Percentiles rank a stretch among this genome's conserved stretches.
phyloP scores from a whole-genome alignment of 2,113 vertebrate species.

The Numida meleagris region DNA sequence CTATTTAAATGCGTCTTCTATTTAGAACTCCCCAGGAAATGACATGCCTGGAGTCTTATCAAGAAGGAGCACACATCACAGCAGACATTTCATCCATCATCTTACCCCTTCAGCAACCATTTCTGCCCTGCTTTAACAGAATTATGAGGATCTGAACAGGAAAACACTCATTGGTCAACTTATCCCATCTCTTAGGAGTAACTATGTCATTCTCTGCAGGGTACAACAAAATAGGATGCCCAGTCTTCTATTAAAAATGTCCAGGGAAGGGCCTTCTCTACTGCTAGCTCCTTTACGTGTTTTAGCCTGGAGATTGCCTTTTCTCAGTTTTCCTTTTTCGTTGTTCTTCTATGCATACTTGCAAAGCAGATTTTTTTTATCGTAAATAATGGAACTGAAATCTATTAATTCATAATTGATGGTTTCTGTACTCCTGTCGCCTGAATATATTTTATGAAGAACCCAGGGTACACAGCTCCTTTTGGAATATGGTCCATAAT shows the following conservation, averaged over 20 bases:
- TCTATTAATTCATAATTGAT: slow-evolving; percentile 55
- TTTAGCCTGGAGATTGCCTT: not conserved
- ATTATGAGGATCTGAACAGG: slow-evolving; percentile 1
- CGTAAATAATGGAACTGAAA: slow-evolving; percentile 48
- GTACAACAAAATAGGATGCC: not conserved
- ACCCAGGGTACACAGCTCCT: not conserved
- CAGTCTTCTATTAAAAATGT: not conserved
- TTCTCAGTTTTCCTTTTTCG: not conserved
- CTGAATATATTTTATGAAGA: slow-evolving; percentile 2
- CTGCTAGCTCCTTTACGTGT: not conserved
- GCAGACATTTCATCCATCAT: not conserved
- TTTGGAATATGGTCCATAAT: not conserved
- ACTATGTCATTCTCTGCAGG: not conserved
- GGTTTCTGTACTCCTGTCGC: not conserved
- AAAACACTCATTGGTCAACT: slow-evolving; percentile 9
- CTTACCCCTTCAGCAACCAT: not conserved
- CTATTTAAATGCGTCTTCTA: not conserved
- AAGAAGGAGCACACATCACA: not conserved
- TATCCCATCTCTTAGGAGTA: not conserved
- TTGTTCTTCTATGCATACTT: not conserved
- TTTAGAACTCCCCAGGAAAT: not conserved
- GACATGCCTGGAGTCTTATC: not conserved
- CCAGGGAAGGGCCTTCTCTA: not conserved
- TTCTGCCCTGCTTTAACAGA: not conserved
- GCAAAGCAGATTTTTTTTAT: slow-evolving; percentile 7